Conservation (phyloP, 2,797 vertebrate genomes). For the Anisognathus igniventris region DNA sequence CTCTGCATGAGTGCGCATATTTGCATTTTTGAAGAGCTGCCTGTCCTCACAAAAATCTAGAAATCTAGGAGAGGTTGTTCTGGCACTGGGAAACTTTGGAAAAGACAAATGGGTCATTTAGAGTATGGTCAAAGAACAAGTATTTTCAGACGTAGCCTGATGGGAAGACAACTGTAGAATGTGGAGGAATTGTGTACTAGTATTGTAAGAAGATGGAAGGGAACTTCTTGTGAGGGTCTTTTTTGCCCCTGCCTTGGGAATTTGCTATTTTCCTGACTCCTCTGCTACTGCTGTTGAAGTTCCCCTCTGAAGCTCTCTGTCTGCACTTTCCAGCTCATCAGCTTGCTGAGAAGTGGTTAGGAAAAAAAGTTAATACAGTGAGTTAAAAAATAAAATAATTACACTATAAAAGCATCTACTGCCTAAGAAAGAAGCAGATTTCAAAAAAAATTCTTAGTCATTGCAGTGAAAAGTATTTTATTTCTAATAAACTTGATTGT, state of each 20-base stretch:
- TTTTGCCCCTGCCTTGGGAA: neutral
- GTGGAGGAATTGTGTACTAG: neutral
- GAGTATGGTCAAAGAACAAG: neutral
- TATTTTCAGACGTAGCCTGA: neutral
- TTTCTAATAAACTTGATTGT: neutral
- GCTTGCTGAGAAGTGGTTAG: neutral
- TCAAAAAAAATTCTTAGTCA: neutral
- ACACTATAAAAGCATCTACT: neutral
- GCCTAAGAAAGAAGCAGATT: neutral
- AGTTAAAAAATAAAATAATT: neutral
- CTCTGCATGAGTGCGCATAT: neutral
- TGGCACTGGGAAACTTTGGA: neutral
- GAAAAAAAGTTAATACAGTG: neutral
- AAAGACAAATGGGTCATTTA: neutral
- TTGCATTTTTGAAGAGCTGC: neutral
- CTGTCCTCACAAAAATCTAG: neutral
- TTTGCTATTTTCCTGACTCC: neutral
- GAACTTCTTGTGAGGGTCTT: neutral
- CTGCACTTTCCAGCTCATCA: neutral
- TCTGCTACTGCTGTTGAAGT: neutral
- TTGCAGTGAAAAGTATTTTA: neutral
- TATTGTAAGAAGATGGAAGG: neutral
- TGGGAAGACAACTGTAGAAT: neutral
- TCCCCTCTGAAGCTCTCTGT: neutral
- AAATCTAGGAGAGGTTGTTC: neutral